phyloP scores from a whole-genome alignment of 2,888 invertebrate species.

The Monoplex corrugatus region DNA sequence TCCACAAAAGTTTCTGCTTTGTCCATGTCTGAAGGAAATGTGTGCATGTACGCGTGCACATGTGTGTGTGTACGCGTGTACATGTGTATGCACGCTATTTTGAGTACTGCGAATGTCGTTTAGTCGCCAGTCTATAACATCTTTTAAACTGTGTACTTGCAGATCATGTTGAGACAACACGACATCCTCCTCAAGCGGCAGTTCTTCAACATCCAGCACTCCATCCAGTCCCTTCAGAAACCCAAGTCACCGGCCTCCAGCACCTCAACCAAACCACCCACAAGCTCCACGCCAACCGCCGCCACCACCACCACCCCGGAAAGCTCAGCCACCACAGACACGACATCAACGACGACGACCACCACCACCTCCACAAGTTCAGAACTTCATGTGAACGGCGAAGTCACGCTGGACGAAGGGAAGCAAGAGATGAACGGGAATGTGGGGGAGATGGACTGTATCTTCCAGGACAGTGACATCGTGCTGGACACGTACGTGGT shows the following conservation, averaged over 20 bases:
- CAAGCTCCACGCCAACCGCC: constrained; percentile 25
- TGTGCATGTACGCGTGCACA: constrained; percentile 7
- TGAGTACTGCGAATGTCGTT: not conserved
- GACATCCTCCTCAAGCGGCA: constrained; percentile 74
- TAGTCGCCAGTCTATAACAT: not conserved
- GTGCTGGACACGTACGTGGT: constrained; percentile 66
- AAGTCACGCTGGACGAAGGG: not conserved
- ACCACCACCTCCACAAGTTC: not conserved
- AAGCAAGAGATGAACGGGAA: not conserved
- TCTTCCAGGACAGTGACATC: constrained; percentile 53
- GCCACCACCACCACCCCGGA: not conserved
- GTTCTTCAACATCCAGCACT: constrained; percentile 71
- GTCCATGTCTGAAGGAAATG: not conserved
- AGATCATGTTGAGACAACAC: constrained; percentile 74
- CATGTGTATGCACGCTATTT: too few relatives aligned
- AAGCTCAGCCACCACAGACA: not conserved
- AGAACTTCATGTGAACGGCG: not conserved
- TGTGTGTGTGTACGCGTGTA: constrained; percentile 23
- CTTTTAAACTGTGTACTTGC: too few relatives aligned
- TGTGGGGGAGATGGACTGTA: not conserved
- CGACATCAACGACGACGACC: not conserved
- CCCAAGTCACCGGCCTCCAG: constrained; percentile 19
- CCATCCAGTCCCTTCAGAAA: constrained; percentile 39
- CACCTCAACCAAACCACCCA: not conserved
- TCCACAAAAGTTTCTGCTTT: too few relatives aligned